Conservation (phyloP, 2,888 invertebrate genomes). For the Alloscopus bannaensis region DNA sequence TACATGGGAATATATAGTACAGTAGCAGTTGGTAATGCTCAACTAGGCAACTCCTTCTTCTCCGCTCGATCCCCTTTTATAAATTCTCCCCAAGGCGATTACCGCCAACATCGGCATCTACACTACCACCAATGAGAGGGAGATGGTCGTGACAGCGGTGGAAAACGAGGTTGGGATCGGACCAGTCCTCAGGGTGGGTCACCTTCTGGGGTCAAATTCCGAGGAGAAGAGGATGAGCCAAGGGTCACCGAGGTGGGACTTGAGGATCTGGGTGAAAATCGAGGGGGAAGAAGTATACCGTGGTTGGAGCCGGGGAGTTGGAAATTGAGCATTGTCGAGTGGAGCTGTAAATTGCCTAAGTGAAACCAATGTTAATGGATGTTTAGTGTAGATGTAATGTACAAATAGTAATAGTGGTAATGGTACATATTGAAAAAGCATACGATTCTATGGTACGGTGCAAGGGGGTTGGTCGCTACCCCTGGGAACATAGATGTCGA, state of each 20-base stretch:
- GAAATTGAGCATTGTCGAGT: constrained; percentile 45
- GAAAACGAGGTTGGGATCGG: constrained; percentile 1
- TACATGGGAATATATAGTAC: constrained; percentile 20
- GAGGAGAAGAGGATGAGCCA: constrained; percentile 24
- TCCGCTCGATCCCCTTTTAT: constrained; percentile 52
- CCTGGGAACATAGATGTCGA: constrained; percentile 55
- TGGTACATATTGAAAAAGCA: constrained; percentile 10
- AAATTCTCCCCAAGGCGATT: constrained; percentile 61
- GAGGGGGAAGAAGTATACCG: constrained; percentile 49
- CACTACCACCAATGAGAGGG: constrained; percentile 21
- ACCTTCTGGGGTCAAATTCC: constrained; percentile 2
- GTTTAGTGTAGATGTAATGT: constrained; percentile 29
- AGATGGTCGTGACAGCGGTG: constrained; percentile 9
- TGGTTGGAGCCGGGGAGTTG: constrained; percentile 31
- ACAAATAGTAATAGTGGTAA: constrained; percentile 31
- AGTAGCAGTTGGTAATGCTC: background rate
- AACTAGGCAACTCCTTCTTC: constrained; percentile 51
- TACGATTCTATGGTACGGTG: constrained; percentile 27
- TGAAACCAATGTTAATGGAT: constrained; percentile 57
- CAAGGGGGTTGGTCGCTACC: constrained; percentile 37
- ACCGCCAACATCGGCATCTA: constrained; percentile 65
- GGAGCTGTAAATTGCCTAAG: constrained; percentile 60
- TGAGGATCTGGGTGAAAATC: constrained; percentile 30
- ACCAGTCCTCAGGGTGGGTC: constrained; percentile 5
- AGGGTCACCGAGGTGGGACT: constrained; percentile 8